phyloP scores from a whole-genome alignment of 2,113 vertebrate genomes.

The Vulpes ferrilata region DNA sequence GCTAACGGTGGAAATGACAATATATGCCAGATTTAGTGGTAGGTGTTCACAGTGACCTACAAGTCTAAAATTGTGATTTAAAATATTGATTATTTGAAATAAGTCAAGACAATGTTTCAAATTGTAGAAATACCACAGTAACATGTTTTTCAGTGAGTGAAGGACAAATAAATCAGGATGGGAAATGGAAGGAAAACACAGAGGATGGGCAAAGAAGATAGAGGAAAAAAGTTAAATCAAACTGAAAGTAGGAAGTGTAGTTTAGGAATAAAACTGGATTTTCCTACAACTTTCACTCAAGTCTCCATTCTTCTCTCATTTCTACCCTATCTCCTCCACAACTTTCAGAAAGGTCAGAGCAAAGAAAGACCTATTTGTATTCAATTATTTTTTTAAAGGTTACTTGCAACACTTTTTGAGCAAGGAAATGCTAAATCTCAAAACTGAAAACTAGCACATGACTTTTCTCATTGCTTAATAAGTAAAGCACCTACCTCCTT shows the following conservation, averaged over 20 bases:
- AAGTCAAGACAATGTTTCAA: not conserved
- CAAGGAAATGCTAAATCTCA: not conserved
- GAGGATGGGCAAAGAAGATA: not conserved
- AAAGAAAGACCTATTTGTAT: not conserved
- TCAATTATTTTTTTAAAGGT: not conserved
- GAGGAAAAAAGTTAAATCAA: not conserved
- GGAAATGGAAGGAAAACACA: not conserved
- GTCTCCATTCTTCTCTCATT: not conserved
- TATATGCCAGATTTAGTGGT: not conserved
- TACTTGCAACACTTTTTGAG: not conserved
- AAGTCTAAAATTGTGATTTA: not conserved
- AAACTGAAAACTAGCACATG: not conserved
- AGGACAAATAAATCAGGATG: not conserved
- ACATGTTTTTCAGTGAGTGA: rapidly evolving
- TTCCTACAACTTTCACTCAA: not conserved
- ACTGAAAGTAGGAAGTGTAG: not conserved
- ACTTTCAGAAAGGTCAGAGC: not conserved
- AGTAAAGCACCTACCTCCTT: not conserved
- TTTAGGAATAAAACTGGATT: not conserved
- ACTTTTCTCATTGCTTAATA: not conserved
- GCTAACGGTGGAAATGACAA: not conserved
- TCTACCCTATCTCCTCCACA: not conserved
- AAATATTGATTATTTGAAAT: not conserved
- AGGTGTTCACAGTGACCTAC: not conserved
- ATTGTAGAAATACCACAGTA: not conserved